Evolutionary conservation across 2,888 invertebrate genomes (phyloP), one percentile per base, ranked within the genome.

Genomic region (Cybosia mesomella): DNA sequence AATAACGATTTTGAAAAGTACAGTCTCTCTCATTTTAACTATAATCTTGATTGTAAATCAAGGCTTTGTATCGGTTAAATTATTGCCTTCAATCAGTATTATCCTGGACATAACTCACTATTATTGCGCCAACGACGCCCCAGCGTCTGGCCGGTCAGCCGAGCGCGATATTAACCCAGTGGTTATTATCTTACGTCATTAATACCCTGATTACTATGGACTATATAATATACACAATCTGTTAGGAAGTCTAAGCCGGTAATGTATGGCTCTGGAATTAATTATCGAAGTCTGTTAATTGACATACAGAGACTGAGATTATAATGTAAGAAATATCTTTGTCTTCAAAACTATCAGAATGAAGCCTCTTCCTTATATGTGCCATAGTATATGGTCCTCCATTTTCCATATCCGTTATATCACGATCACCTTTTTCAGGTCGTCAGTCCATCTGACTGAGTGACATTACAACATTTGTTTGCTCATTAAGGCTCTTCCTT

Each of bases 21-120:
- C 4, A 43, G 18, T 49, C n/a, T 18, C 5, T n/a, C n/a, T 49
- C 8, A 49, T 49, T n/a, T 9, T n/a, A 49, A 9, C 54, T 3
- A 15, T 60, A 66, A 66, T 61, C 43, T 43, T 28, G 2, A 36
- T 28, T 32, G 39, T 66, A 43, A 60, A 60, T 43, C 32, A 77
- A 76, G 70, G 79, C 74, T 70, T n/a, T n/a, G 64, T 55, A 60
- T 69, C 63, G 24, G 60, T 49, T 66, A 66, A 70, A 71, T 71
- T 59, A 77, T 79, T 68, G 76, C 66, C 73, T 81, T 86, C 81
- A 77, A 84, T 85, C 85, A 85, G 80, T 77, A 68, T 83, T 83
- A 84, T 83, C 83, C 72, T 22, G 70, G 60, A 71, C 79, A 79
- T 84, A 82, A 84, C 83, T 85, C 81, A 76, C 75, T 73, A 73